These are phyloP conservation scores for Camelus bactrianus DNA, from an alignment of 2,113 vertebrate genomes.

Conservation along the genomic window DNA sequence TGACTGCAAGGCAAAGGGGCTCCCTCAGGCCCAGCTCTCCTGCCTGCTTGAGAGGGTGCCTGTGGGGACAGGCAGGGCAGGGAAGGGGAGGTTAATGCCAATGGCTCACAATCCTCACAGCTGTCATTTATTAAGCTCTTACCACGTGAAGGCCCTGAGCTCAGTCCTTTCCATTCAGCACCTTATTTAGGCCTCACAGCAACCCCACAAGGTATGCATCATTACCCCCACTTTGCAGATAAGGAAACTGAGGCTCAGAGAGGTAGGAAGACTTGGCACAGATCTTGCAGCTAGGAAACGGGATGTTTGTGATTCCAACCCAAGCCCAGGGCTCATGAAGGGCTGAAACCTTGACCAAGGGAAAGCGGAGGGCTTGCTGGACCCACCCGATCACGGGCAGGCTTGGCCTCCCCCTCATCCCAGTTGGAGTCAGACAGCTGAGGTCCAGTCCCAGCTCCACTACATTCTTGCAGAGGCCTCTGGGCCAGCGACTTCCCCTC, in stretches of 20 bases:
- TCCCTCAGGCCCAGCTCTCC: background rate
- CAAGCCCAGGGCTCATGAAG: background rate
- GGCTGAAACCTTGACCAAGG: background rate
- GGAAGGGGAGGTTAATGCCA: background rate
- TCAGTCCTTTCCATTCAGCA: fast-evolving
- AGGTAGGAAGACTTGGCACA: background rate
- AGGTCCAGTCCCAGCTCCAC: background rate
- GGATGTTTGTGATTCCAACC: background rate
- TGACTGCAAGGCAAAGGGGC: background rate
- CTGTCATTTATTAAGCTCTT: background rate
- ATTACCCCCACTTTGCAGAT: background rate
- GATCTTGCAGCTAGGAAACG: background rate
- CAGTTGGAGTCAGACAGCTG: background rate
- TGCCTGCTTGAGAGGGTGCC: no score
- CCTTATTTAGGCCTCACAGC: background rate
- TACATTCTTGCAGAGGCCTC: background rate
- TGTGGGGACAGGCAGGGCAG: background rate
- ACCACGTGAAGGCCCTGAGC: fast-evolving
- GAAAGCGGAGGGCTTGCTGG: background rate
- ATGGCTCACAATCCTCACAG: fast-evolving
- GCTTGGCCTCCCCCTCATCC: fast-evolving
- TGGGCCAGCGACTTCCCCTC: background rate
- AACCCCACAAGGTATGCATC: fast-evolving
- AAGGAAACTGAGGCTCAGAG: background rate
- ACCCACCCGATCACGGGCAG: fast-evolving